These are phyloP conservation scores for Baronia brevicornis DNA, from an alignment of 2,888 invertebrate genomes.

Conservation along the genomic window DNA sequence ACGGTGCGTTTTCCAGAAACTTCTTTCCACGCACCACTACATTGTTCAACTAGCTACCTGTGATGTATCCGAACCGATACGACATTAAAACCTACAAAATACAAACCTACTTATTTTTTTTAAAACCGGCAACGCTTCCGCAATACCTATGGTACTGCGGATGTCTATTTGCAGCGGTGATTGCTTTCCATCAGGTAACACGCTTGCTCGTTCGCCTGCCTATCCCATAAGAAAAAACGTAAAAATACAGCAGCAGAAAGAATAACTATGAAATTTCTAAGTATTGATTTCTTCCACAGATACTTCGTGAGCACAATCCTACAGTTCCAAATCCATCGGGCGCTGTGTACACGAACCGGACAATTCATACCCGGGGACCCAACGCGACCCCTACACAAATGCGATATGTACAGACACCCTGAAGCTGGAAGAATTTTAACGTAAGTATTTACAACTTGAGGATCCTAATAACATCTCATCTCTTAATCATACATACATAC, in stretches of 20 bases:
- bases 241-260: neutral
- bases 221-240: neutral
- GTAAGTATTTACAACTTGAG: constrained; percentile 72
- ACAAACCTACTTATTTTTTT: no score
- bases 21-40: no score
- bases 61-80: no score
- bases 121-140: no score
- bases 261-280: neutral
- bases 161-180: no score
- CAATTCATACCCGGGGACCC: constrained; percentile 86
- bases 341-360: constrained; percentile 88
- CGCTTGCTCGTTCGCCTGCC: no score
- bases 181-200: no score
- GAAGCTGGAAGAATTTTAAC: constrained; percentile 89
- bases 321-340: constrained; percentile 94
- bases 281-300: constrained; percentile 68
- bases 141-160: no score
- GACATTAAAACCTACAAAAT: no score
- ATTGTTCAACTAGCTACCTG: no score
- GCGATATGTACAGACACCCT: constrained; percentile 92
- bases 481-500: no score
- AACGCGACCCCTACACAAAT: constrained; percentile 86
- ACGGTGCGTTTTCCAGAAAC: no score
- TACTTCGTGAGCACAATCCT: constrained; percentile 94
- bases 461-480: constrained; percentile 7